These are phyloP conservation scores for Dysdera silvatica DNA, from an alignment of 1,140 invertebrate genomes.

Conservation along the genomic window DNA sequence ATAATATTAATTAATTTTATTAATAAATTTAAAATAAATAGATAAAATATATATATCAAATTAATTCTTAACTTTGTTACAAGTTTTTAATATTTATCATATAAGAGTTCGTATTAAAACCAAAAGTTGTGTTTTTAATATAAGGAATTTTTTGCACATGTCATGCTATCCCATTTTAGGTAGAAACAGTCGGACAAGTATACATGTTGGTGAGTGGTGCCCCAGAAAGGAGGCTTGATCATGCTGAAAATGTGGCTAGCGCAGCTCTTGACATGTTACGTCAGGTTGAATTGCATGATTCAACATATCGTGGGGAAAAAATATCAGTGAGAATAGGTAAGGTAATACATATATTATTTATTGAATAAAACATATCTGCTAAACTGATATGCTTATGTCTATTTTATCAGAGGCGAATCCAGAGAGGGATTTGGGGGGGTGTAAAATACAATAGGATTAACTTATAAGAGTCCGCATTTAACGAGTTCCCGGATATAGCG, in stretches of 20 bases:
- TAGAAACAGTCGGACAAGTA: conserved; percentile 76
- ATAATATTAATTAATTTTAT: too few species aligned
- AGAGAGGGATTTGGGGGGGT: not conserved
- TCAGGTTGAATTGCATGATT: conserved; percentile 2
- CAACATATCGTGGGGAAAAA: conserved; percentile 15
- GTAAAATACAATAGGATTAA: not conserved
- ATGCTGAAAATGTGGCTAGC: conserved; percentile 70
- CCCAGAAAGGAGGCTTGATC: conserved; percentile 62
- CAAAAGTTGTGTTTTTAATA: too few species aligned
- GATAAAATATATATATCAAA: too few species aligned
- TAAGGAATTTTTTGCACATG: not conserved
- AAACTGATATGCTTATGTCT: too few species aligned
- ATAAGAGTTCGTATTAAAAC: too few species aligned
- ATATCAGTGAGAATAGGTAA: conserved; percentile 24
- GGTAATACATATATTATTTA: conserved; percentile 58
- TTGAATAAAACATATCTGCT: conserved; percentile 81
- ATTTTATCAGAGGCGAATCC: not conserved
- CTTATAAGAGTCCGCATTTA: not conserved
- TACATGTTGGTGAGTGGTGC: conserved; percentile 82
- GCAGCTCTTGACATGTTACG: conserved; percentile 46
- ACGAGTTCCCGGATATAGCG: not conserved
- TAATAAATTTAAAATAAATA: too few species aligned
- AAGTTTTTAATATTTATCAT: too few species aligned
- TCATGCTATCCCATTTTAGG: conserved; percentile 48
- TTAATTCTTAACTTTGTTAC: too few species aligned